These are phyloP conservation scores for Lycodopsis pacificus DNA, from an alignment of 2,797 vertebrate species.

Conservation along the genomic window DNA sequence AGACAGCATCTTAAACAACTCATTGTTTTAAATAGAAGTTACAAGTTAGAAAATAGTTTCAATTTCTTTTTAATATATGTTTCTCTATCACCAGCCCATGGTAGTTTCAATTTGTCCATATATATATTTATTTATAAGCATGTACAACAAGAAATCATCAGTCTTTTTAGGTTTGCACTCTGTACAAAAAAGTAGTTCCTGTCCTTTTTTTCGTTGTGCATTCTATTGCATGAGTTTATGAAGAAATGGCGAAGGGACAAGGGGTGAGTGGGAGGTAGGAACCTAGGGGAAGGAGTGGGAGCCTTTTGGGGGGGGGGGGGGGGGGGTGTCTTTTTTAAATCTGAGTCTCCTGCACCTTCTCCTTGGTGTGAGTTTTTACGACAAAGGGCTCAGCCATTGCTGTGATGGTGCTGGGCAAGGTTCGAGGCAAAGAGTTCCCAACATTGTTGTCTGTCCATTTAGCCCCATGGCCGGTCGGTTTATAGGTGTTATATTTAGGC, in stretches of 20 bases:
- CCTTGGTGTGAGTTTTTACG: conserved; percentile 97
- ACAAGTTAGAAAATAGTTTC: conserved; percentile 98
- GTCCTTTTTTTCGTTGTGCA: conserved; percentile 92
- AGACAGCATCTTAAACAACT: conserved; percentile 88
- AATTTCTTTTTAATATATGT: conserved; percentile 92
- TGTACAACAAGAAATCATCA: conserved; percentile 95
- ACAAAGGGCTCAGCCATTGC: conserved; percentile 91
- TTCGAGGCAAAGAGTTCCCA: conserved; percentile 95
- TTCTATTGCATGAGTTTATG: conserved; percentile 94
- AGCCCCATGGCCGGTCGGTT: conserved; percentile 89
- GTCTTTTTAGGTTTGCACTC: conserved; percentile 90
- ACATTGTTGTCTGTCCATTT: conserved; percentile 98
- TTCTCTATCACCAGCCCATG: conserved; percentile 93
- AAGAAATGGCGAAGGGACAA: conserved; percentile 54
- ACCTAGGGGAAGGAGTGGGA: conserved; percentile 33
- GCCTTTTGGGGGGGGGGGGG: conserved; percentile 27
- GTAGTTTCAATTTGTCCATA: conserved; percentile 87
- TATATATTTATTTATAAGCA: conserved; percentile 89
- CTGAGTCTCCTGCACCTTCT: conserved; percentile 99
- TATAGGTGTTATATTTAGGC: conserved; percentile 94
- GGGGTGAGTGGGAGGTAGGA: conserved; percentile 33
- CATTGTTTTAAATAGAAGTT: conserved; percentile 93
- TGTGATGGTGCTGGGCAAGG: conserved; percentile 89
- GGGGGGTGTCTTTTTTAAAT: conserved; percentile 84
- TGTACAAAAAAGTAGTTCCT: conserved; percentile 96